Percentiles rank a stretch among this genome's conserved stretches.
phyloP scores from a whole-genome alignment of 2,113 vertebrate genomes.

The Regulus satrapa region DNA sequence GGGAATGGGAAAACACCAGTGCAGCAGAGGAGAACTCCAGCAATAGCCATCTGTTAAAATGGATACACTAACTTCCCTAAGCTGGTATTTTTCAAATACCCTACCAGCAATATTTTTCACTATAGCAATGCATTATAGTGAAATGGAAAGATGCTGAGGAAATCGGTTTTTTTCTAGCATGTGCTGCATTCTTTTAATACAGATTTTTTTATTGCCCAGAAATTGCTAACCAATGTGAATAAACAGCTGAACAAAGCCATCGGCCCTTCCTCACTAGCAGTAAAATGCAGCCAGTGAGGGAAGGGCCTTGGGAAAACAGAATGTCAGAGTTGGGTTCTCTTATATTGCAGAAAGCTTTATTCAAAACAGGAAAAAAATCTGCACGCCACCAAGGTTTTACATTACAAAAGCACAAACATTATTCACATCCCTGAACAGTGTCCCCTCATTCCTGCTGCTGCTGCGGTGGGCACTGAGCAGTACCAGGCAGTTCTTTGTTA shows the following conservation, averaged over 20 bases:
- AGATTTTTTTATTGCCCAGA: constrained; percentile 10
- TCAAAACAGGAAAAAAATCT: neutral
- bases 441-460: neutral
- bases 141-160: constrained; percentile 47
- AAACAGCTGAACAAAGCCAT: constrained; percentile 36
- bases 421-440: neutral
- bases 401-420: neutral
- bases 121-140: neutral
- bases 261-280: neutral
- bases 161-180: constrained; percentile 3
- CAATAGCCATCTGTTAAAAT: constrained; percentile 30
- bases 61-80: neutral
- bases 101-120: constrained; percentile 6
- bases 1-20: neutral
- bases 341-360: neutral
- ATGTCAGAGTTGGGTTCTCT: neutral
- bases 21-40: constrained; percentile 16
- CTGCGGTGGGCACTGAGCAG: neutral
- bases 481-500: neutral
- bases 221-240: constrained; percentile 16
- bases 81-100: constrained; percentile 11
- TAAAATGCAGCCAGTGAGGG: neutral
- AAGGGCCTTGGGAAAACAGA: neutral
- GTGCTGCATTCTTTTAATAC: constrained; percentile 33
- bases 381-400: neutral